Conservation (phyloP, 2,797 vertebrate species). For the Sebastolobus altivelis region DNA sequence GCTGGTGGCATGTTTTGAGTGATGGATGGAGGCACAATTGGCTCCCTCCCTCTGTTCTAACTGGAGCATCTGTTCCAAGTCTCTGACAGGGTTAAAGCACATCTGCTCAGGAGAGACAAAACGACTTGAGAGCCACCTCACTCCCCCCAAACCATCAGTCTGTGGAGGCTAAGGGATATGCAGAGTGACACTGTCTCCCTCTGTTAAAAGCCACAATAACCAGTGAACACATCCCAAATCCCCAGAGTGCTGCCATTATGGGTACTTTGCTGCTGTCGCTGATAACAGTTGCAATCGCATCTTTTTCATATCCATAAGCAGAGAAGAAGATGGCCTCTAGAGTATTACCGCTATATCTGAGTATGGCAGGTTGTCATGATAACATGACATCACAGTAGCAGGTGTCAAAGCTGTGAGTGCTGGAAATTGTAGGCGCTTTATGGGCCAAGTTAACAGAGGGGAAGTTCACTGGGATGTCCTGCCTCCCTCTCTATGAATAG, state of each 20-base stretch:
- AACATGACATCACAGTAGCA: constrained; percentile 73
- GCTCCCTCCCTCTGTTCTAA: background rate
- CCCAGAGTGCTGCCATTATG: background rate
- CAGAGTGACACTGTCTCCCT: constrained; percentile 5
- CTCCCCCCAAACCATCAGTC: background rate
- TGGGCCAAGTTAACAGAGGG: constrained; percentile 76
- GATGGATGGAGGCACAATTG: background rate
- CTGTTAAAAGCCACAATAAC: constrained; percentile 38
- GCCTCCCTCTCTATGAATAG: constrained; percentile 66
- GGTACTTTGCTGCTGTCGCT: constrained; percentile 6
- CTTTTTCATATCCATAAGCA: constrained; percentile 30
- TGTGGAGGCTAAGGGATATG: background rate
- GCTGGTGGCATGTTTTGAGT: background rate
- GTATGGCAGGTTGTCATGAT: constrained; percentile 52
- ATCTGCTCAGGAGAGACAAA: constrained; percentile 19
- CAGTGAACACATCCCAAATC: constrained; percentile 20
- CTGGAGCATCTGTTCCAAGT: constrained; percentile 14
- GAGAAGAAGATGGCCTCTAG: constrained; percentile 1
- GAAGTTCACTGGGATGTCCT: constrained; percentile 58
- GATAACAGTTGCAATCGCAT: background rate
- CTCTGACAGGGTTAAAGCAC: constrained; percentile 5
- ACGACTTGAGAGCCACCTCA: background rate
- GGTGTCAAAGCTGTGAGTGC: constrained; percentile 76
- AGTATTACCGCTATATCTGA: constrained; percentile 16
- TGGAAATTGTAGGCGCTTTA: constrained; percentile 65